Percentiles rank a stretch among this genome's conserved stretches.
These are phyloP conservation scores for Chaetorhynchus papuensis DNA, from an alignment of 2,113 vertebrate genomes.

Conservation along the genomic window DNA sequence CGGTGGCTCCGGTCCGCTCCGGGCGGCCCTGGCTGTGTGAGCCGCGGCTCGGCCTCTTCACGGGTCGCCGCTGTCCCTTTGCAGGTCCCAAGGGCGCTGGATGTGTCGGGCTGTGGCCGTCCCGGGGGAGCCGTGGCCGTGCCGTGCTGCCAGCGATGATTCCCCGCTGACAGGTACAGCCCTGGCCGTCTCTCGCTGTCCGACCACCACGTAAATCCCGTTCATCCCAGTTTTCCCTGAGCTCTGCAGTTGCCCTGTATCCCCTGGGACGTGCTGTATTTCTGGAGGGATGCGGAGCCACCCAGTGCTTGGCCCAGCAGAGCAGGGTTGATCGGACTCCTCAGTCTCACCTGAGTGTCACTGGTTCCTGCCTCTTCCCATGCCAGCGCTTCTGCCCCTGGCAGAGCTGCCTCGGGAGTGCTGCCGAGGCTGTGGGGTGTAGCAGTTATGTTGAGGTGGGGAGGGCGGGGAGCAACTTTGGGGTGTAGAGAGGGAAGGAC, in stretches of 20 bases:
- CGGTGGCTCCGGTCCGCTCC: not conserved
- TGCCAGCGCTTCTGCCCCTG: not conserved
- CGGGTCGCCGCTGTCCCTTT: fast-evolving
- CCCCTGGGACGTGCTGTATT: not conserved
- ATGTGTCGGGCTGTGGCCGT: not conserved
- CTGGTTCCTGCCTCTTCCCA: fast-evolving
- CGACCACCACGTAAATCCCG: fast-evolving
- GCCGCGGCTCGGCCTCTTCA: not conserved
- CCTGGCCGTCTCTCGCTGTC: fast-evolving
- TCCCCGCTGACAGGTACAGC: not conserved
- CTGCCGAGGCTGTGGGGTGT: not conserved
- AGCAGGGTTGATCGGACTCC: not conserved
- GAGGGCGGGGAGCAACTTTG: no score
- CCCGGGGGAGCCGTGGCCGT: not conserved
- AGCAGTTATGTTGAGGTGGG: not conserved
- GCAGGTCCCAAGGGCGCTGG: not conserved
- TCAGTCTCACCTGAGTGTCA: fast-evolving
- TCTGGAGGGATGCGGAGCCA: fast-evolving
- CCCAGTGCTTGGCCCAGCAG: not conserved
- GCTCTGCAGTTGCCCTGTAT: not conserved
- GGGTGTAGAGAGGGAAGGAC: not conserved
- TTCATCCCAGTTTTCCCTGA: no score
- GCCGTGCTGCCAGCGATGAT: not conserved
- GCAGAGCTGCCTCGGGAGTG: fast-evolving
- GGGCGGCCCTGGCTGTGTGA: fast-evolving